Conservation (phyloP, 2,113 vertebrate genomes). For the human (Homo sapiens) region DNA sequence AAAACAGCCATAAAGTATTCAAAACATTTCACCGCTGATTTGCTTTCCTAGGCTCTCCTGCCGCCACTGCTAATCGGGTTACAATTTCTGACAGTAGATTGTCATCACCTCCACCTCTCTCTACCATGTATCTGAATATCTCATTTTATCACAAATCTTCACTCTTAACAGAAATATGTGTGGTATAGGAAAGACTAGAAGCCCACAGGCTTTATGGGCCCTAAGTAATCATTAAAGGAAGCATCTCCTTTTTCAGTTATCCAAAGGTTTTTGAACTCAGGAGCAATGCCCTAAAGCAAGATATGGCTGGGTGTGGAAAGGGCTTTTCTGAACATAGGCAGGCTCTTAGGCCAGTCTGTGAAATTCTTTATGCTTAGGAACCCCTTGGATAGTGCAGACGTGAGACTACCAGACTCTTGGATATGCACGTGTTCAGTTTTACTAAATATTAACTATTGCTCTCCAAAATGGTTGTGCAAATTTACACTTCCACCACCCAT, state of each 20-base stretch:
- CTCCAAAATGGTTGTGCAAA: not conserved
- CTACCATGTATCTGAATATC: not conserved
- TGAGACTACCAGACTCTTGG: not conserved
- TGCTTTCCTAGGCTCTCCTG: too few relatives aligned
- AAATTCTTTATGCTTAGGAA: not conserved
- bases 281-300: not conserved
- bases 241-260: not conserved
- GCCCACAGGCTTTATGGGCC: not conserved
- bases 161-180: not conserved
- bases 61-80: not conserved
- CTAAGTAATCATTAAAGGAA: not conserved
- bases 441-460: not conserved
- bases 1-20: not conserved
- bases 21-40: not conserved
- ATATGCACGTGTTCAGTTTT: not conserved
- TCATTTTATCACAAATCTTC: not conserved
- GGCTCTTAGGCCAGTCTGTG: too few relatives aligned
- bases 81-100: not conserved
- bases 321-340: not conserved
- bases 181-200: not conserved
- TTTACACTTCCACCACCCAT: not conserved
- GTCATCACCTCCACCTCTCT: accelerated
- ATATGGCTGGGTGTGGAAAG: not conserved
- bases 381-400: not conserved
- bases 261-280: not conserved